phyloP scores from a whole-genome alignment of 2,797 vertebrate species.

The Typhlichthys eigenmanni region DNA sequence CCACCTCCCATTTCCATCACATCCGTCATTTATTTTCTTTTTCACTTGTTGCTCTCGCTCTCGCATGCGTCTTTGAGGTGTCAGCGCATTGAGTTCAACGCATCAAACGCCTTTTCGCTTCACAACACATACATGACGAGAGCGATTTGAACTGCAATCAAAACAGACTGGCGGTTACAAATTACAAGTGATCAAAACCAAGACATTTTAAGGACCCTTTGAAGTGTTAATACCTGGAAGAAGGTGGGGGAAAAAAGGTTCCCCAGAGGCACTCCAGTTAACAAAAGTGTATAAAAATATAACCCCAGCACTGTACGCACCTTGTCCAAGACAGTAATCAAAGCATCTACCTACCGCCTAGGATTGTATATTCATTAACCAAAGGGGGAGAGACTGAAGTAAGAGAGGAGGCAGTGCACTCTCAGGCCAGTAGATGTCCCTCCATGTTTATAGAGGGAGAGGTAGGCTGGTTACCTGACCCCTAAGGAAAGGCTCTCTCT shows the following conservation, averaged over 20 bases:
- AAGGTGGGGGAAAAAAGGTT: constrained; percentile 44
- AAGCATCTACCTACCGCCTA: not conserved
- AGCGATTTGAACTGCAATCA: constrained; percentile 55
- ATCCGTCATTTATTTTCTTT: constrained; percentile 23
- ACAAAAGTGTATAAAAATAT: constrained; percentile 41
- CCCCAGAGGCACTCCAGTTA: constrained; percentile 41
- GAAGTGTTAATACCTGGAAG: constrained; percentile 61
- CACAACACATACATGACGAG: constrained; percentile 46
- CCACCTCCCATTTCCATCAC: constrained; percentile 40
- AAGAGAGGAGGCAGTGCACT: constrained; percentile 59
- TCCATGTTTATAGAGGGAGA: constrained; percentile 68
- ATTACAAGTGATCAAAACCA: constrained; percentile 60
- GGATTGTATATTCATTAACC: constrained; percentile 3
- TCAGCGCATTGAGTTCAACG: constrained; percentile 40
- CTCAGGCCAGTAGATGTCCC: constrained; percentile 75
- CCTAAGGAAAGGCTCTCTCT: not conserved
- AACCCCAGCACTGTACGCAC: not conserved
- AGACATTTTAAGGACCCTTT: constrained; percentile 52
- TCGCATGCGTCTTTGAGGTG: constrained; percentile 59
- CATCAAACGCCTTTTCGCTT: constrained; percentile 63
- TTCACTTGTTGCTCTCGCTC: constrained; percentile 46
- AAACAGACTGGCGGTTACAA: constrained; percentile 63
- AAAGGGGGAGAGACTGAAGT: constrained; percentile 9
- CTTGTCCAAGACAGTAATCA: constrained; percentile 13
- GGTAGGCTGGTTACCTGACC: constrained; percentile 49